These are phyloP conservation scores for Platysteira castanea DNA, from an alignment of 2,113 vertebrate genomes.

Conservation along the genomic window DNA sequence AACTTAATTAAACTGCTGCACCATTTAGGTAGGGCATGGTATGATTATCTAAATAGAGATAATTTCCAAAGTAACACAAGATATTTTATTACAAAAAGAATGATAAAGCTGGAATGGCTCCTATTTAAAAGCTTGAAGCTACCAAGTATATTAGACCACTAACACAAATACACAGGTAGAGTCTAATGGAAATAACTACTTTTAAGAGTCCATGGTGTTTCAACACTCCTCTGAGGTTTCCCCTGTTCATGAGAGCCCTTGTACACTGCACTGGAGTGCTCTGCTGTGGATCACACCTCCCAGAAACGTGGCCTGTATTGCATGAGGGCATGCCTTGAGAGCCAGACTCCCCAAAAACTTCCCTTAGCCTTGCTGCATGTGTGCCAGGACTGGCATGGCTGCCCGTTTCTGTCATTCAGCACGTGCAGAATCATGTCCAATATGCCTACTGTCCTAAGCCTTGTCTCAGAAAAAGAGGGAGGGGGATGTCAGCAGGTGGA, in stretches of 20 bases:
- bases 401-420: neutral
- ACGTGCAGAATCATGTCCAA: neutral
- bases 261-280: accelerated
- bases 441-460: neutral
- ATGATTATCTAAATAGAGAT: neutral
- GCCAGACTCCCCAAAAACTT: neutral
- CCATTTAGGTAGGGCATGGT: neutral
- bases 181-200: neutral
- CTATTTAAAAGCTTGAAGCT: neutral
- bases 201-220: neutral
- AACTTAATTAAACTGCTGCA: neutral
- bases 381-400: neutral
- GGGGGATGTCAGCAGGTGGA: neutral
- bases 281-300: neutral
- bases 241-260: neutral
- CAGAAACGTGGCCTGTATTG: neutral
- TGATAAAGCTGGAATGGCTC: neutral
- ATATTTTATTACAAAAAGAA: neutral
- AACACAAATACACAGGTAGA: neutral
- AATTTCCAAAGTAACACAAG: neutral
- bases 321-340: neutral
- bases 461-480: neutral
- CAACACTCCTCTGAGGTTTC: neutral
- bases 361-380: neutral
- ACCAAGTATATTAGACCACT: neutral